A percentile compares a stretch with the other conserved stretches of the same genome.
These are phyloP conservation scores for Nycticorax nycticorax DNA, from an alignment of 2,113 vertebrate genomes.

Conservation along the genomic window DNA sequence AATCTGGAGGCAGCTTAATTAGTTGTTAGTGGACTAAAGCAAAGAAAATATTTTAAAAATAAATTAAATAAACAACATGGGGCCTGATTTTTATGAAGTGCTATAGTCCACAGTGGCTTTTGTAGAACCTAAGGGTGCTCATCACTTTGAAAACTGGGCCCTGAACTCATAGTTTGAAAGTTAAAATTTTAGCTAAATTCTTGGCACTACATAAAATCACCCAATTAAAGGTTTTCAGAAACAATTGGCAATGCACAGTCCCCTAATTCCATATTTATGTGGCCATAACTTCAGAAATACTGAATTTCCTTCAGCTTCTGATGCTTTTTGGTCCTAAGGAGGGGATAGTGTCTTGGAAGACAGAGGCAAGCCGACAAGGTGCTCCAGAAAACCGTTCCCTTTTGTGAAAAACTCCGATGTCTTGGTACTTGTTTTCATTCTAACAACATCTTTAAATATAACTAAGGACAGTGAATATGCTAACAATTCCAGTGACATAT, in stretches of 20 bases:
- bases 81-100: conserved; percentile 44
- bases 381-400: background rate
- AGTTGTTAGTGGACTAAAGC: conserved; percentile 66
- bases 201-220: background rate
- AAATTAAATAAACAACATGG: conserved; percentile 38
- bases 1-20: conserved; percentile 60
- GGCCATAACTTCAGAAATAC: background rate
- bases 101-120: background rate
- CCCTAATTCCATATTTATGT: background rate
- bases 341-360: background rate
- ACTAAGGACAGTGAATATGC: background rate
- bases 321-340: background rate
- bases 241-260: background rate
- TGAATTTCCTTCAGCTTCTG: background rate
- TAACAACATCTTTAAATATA: background rate
- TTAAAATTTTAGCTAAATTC: background rate
- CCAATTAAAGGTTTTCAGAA: background rate
- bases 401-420: background rate
- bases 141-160: background rate
- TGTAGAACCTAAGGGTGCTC: background rate
- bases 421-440: background rate
- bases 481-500: background rate
- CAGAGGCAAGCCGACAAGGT: background rate
- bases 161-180: background rate
- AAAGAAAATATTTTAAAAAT: conserved; percentile 43